Evolutionary conservation across 2,113 vertebrate species (phyloP), one percentile per base, ranked within the genome.

Genomic region (Pelodiscus sinensis): DNA sequence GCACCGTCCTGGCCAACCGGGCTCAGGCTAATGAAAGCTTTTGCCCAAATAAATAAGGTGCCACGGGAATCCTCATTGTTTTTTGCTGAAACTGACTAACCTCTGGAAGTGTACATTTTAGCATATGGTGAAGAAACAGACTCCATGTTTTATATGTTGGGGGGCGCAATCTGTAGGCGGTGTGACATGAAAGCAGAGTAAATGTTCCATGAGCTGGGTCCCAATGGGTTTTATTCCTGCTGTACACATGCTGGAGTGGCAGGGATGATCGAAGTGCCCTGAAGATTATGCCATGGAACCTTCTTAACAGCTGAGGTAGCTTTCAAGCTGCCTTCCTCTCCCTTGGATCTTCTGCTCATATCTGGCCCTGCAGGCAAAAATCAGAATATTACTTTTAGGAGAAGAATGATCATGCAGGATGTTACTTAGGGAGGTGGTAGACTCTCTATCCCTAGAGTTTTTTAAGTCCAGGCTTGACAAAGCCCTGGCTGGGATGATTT

Each of bases 71-170:
- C 14, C 52, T 54, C 52, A 14, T 54, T 54, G 52, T 54, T 54
- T 44, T 54, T 54, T 54, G 52, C 52, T 54, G 52, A 54, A 54
- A 54, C 52, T 12, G 52, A 54, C 14, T 54, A 54, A 54, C 52
- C 52, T 54, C 52, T 54, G 52, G 14, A 54, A 54, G 10, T 54
- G 14, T 89, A 81, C 38, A 38, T n/a, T 93, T 85, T 44, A 84
- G 56, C 38, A 2, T 9, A 62, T 90, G n/a, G 79, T 85, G 84
- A 81, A n/a, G 68, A 84, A 16, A 9, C 25, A 87, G 0, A 1
- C 18, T 90, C 90, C 60, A 60, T 92, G 92, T 96, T 94, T 96
- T 52, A 92, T 89, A 84, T 68, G 35, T 50, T 75, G 68, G 82
- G 82, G 85, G 92, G 31, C 79, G 81, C 81, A 89, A 75, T 87